Conservation (phyloP, 2,888 invertebrate genomes). For the Ceraclea dissimilis region DNA sequence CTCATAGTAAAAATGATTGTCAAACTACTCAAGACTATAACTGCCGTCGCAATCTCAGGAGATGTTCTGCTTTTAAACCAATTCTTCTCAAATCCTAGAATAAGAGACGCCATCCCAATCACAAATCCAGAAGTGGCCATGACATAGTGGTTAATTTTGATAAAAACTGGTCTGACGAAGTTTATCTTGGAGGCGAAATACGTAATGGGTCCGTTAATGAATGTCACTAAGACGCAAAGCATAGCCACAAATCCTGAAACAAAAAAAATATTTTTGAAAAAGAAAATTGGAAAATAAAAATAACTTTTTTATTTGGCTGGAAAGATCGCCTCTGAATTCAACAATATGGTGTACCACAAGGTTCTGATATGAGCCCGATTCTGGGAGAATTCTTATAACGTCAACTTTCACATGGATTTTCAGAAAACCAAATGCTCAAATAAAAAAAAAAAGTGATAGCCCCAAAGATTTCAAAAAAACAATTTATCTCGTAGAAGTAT, state of each 20-base stretch:
- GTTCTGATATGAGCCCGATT: too few species aligned
- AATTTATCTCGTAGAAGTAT: too few species aligned
- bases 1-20: conserved; percentile 19
- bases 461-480: too few species aligned
- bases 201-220: conserved; percentile 19
- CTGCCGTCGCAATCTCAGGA: conserved; percentile 12
- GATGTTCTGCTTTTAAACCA: conserved; percentile 19
- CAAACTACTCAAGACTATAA: conserved; percentile 18
- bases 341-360: too few species aligned
- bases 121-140: conserved; percentile 8
- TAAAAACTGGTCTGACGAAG: conserved; percentile 10
- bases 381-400: too few species aligned
- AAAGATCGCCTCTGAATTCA: too few species aligned
- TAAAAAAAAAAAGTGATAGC: too few species aligned
- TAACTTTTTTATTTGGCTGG: too few species aligned
- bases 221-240: conserved; percentile 8
- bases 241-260: conserved; percentile 20
- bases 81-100: conserved; percentile 16
- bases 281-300: too few species aligned
- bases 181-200: conserved; percentile 9
- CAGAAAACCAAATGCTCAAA: too few species aligned
- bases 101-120: conserved; percentile 15
- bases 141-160: conserved; percentile 18
- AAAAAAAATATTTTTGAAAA: not conserved
- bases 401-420: too few species aligned